These are phyloP conservation scores for Oncorhynchus tshawytscha DNA, from an alignment of 2,113 vertebrate genomes.

Conservation along the genomic window DNA sequence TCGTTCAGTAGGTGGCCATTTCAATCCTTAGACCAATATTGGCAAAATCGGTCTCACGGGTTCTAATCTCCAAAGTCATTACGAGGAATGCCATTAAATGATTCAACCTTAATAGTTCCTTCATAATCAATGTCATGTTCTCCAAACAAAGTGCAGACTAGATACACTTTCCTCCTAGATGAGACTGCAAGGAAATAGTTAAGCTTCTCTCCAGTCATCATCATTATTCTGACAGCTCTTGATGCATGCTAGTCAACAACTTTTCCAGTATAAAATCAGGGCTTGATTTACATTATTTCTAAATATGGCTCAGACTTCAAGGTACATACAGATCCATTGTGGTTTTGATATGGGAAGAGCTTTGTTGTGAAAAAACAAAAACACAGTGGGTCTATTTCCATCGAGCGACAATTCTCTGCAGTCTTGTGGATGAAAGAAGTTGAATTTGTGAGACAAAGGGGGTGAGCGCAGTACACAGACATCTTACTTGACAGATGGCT, in stretches of 20 bases:
- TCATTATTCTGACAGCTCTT: slow-evolving; percentile 50
- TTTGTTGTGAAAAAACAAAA: slow-evolving; percentile 66
- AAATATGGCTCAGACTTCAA: slow-evolving; percentile 70
- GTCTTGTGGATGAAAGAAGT: slow-evolving; percentile 68
- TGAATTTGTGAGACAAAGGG: slow-evolving; percentile 72
- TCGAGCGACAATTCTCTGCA: slow-evolving; percentile 67
- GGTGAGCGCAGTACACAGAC: slow-evolving; percentile 42
- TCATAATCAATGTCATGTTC: slow-evolving; percentile 42
- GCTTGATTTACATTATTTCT: slow-evolving; percentile 66
- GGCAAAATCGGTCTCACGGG: slow-evolving; percentile 29
- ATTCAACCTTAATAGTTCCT: slow-evolving; percentile 39
- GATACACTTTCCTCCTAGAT: slow-evolving; percentile 12
- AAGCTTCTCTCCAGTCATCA: slow-evolving; percentile 7
- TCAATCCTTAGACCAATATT: slow-evolving; percentile 47
- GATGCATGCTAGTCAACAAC: slow-evolving; percentile 53
- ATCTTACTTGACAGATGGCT: slow-evolving; percentile 68
- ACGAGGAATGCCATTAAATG: slow-evolving; percentile 53
- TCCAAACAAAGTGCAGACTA: slow-evolving; percentile 25
- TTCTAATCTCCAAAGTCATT: slow-evolving; percentile 51
- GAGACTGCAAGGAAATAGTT: not conserved
- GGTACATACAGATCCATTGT: slow-evolving; percentile 60
- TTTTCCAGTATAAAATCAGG: slow-evolving; percentile 47
- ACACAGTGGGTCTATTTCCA: slow-evolving; percentile 67
- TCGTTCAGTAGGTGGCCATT: slow-evolving; percentile 52
- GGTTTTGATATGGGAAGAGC: slow-evolving; percentile 60